A percentile compares a stretch with the other conserved stretches of the same genome.
Evolutionary conservation across 2,113 vertebrate genomes (phyloP).

Genomic region (Fukomys damarensis): DNA sequence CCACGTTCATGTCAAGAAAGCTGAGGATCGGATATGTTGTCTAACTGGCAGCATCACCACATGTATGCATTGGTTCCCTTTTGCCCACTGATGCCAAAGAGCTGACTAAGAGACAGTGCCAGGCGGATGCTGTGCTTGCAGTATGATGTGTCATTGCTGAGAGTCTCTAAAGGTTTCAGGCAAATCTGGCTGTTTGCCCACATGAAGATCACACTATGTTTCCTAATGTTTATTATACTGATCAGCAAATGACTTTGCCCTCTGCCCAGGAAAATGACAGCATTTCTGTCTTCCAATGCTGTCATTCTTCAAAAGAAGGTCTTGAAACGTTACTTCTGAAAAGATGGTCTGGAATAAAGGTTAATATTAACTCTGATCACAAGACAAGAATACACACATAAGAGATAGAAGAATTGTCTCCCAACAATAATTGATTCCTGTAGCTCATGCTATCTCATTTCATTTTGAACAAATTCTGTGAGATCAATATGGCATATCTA

Average conservation of each 20-base stretch:
- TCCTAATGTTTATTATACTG: background rate
- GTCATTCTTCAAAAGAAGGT: background rate
- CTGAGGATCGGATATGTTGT: background rate
- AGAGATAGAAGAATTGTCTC: background rate
- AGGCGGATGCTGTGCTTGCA: background rate
- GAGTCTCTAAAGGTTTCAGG: background rate
- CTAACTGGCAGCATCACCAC: background rate
- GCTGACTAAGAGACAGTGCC: background rate
- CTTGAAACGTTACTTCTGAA: constrained; percentile 30
- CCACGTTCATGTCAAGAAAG: background rate
- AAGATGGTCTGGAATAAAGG: constrained; percentile 33
- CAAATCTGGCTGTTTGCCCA: background rate
- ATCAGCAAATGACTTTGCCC: background rate
- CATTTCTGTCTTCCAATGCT: background rate
- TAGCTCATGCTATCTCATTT: background rate
- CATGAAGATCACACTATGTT: background rate
- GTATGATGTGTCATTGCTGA: background rate
- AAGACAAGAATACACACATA: background rate
- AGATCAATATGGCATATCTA: background rate
- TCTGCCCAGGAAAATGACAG: background rate
- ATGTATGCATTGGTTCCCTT: background rate
- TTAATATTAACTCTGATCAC: background rate
- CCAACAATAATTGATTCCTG: background rate
- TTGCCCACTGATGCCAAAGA: no score
- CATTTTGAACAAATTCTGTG: background rate